Conservation (phyloP, 37 sponge, comb jelly and placozoan genomes). For the Cliona cf. orientalis region DNA sequence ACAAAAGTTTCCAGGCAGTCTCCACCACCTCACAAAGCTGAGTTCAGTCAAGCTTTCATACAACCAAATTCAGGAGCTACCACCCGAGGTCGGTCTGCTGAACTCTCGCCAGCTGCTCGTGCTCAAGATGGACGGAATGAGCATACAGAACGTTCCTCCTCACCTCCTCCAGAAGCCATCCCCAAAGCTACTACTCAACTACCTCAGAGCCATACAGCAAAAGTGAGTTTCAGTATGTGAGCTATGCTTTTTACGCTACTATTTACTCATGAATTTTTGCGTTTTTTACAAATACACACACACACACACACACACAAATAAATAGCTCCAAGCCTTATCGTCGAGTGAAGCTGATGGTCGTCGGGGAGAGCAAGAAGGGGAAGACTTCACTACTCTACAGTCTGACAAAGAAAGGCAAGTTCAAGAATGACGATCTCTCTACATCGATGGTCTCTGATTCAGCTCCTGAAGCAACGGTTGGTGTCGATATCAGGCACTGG, state of each 20-base stretch:
- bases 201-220: conserved; percentile 61
- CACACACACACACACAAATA: not conserved
- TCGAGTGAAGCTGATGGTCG: conserved; percentile 81
- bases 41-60: conserved; percentile 55
- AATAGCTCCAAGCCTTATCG: conserved; percentile 72
- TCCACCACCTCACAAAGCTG: conserved; percentile 51
- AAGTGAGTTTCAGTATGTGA: conserved; percentile 45
- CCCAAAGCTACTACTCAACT: conserved; percentile 37
- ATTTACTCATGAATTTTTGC: no score
- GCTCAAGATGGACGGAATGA: conserved; percentile 54
- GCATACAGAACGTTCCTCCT: conserved; percentile 31
- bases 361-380: conserved; percentile 76
- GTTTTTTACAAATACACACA: no score
- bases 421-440: conserved; percentile 51
- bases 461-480: conserved; percentile 66
- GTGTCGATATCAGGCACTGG: conserved; percentile 83
- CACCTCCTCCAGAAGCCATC: conserved; percentile 15
- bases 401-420: conserved; percentile 58
- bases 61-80: conserved; percentile 48
- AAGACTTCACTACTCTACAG: conserved; percentile 81
- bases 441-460: conserved; percentile 18
- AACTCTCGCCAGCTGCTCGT: conserved; percentile 37
- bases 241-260: no score
- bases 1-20: conserved; percentile 21
- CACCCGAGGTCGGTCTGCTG: conserved; percentile 64